Evolutionary conservation across 2,797 vertebrate species (phyloP), one percentile per base, ranked within the genome.

Genomic region (Neomorphus geoffroyi): DNA sequence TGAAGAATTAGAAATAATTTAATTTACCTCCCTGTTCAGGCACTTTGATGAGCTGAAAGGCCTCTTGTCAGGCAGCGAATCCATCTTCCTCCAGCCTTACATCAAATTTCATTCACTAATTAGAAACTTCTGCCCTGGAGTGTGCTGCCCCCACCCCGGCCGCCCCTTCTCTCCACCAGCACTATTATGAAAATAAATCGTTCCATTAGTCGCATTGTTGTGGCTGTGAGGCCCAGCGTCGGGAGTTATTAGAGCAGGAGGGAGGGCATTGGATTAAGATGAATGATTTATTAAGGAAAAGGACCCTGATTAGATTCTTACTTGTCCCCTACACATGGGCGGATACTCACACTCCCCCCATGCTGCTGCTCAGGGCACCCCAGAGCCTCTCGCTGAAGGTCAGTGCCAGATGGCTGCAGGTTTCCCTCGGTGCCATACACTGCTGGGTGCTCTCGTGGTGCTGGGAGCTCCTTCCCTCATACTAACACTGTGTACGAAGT

Each of bases 41-140:
- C 10, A 48, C 97, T 96, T 95, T 96, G 97, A 97, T 96, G 97
- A 97, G 97, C 96, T 96, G 97, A 98, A 98, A 98, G 97, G 96
- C 97, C 93, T 91, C 97, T 98, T 98, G 98, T 98, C 98, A 98
- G 88, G 87, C 77, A 79, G 89, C 80, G 94, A 97, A 98, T 98
- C 97, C 97, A 97, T 98, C 98, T 98, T 97, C 97, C 46, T 95
- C 96, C 92, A 96, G 96, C 94, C 95, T 96, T 98, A 95, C 98
- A 98, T 95, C 93, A 98, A 96, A 97, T 98, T 98, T 98, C 95
- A 98, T 98, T 97, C 97, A 92, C 98, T 98, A 98, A 98, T 98
- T 98, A 97, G 97, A 98, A 94, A 96, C 93, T 94, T 95, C 93
- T 96, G 94, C 96, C 96, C 96, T 21, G 11, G 73, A 94, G 88